These are phyloP conservation scores for Hapalemur alaotrensis DNA, from an alignment of 2,797 vertebrate species.

Conservation along the genomic window DNA sequence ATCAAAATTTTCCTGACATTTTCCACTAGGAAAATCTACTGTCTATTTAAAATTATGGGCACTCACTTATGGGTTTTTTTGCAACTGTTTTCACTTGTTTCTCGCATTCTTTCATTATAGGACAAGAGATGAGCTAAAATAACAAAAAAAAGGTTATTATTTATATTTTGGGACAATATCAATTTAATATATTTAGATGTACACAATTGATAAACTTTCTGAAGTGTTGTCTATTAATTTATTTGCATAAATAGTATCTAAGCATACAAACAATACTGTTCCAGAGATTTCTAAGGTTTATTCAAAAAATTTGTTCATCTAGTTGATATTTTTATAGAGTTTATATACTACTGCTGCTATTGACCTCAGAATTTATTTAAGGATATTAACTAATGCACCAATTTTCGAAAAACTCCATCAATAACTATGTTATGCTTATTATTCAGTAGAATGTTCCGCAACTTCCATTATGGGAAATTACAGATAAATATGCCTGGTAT, in stretches of 20 bases:
- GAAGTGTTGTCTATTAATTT: not conserved
- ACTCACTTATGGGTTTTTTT: not conserved
- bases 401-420: slow-evolving; percentile 2
- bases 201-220: not conserved
- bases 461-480: not conserved
- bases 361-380: slow-evolving; percentile 16
- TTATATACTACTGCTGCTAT: not conserved
- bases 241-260: not conserved
- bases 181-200: not conserved
- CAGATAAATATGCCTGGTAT: not conserved
- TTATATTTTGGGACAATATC: not conserved
- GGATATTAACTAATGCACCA: not conserved
- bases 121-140: not conserved
- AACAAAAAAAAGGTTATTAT: not conserved
- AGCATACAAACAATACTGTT: not conserved
- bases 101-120: not conserved
- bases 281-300: not conserved
- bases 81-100: not conserved
- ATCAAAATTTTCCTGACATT: not conserved
- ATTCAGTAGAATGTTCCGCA: not conserved
- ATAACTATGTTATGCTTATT: slow-evolving; percentile 1
- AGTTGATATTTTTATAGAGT: not conserved
- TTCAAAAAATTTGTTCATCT: not conserved
- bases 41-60: not conserved
- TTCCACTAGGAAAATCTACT: not conserved